Evolutionary conservation across 2,888 invertebrate species (phyloP).

Genomic region (Prenolepis imparis): DNA sequence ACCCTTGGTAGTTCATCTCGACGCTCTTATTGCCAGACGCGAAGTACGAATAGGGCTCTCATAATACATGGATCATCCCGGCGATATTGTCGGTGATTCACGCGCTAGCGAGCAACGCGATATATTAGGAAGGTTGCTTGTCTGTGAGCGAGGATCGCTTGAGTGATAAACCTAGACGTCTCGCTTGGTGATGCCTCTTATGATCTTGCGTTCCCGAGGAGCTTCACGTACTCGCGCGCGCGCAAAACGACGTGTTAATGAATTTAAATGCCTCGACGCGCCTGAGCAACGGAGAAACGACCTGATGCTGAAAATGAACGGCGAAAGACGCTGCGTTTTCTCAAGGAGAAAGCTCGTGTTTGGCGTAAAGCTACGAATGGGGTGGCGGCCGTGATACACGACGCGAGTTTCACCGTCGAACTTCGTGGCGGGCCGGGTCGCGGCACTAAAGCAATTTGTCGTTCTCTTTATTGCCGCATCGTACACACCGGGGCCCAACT

Average conservation of each 20-base stretch:
- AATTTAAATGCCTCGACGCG: slow-evolving; percentile 28
- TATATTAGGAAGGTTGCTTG: background rate
- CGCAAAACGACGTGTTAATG: slow-evolving; percentile 45
- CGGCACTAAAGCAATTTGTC: slow-evolving; percentile 77
- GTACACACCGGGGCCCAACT: slow-evolving; percentile 70
- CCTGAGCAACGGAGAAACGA: background rate
- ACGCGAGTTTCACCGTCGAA: slow-evolving; percentile 68
- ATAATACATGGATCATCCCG: slow-evolving; percentile 42
- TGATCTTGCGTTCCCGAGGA: background rate
- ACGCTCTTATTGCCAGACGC: slow-evolving; percentile 37
- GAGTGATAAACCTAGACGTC: slow-evolving; percentile 42
- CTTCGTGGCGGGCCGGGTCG: slow-evolving; percentile 61
- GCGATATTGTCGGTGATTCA: slow-evolving; percentile 39
- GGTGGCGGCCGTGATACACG: slow-evolving; percentile 59
- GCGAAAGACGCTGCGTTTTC: slow-evolving; percentile 3
- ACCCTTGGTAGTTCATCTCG: slow-evolving; percentile 29
- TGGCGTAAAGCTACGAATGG: slow-evolving; percentile 1
- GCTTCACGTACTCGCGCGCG: background rate
- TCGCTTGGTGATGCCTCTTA: slow-evolving; percentile 13
- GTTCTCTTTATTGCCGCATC: slow-evolving; percentile 75
- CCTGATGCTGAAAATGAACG: background rate
- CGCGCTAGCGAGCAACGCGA: slow-evolving; percentile 17
- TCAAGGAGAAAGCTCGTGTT: slow-evolving; percentile 16
- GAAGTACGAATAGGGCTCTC: slow-evolving; percentile 43
- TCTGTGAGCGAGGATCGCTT: slow-evolving; percentile 29